These are phyloP conservation scores for Macrobrachium nipponense DNA, from an alignment of 1,140 invertebrate species.

Conservation along the genomic window DNA sequence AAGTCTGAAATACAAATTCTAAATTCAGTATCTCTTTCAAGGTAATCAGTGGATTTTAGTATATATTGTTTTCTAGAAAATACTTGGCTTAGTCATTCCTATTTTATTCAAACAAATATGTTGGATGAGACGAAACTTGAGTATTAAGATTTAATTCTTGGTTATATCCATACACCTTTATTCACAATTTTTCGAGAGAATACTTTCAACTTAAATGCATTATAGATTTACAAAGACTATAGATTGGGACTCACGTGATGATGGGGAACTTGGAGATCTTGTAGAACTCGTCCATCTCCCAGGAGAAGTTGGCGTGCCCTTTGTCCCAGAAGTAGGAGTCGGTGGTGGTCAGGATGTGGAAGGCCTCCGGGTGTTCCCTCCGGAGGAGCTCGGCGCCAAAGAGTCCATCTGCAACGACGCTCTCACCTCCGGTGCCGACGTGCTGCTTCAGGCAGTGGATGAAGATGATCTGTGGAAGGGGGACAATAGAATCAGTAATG, in stretches of 20 bases:
- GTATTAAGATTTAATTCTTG: too few relatives aligned
- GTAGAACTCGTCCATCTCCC: conserved; percentile 59
- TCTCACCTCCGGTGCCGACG: conserved; percentile 74
- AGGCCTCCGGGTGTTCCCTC: conserved; percentile 71
- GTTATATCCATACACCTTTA: too few relatives aligned
- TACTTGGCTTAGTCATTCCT: too few relatives aligned
- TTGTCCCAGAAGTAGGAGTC: conserved; percentile 72
- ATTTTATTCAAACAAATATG: too few relatives aligned
- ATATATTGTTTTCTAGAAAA: neutral
- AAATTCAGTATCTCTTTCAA: conserved; percentile 13
- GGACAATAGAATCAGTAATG: neutral
- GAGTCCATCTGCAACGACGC: conserved; percentile 75
- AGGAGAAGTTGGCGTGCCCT: conserved; percentile 53
- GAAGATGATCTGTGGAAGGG: conserved; percentile 70
- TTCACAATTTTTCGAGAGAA: too few relatives aligned
- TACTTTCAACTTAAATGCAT: too few relatives aligned
- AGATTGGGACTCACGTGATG: conserved; percentile 42
- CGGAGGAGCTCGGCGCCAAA: conserved; percentile 74
- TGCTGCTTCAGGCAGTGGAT: conserved; percentile 78
- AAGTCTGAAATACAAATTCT: conserved; percentile 66
- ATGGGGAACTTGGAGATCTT: conserved; percentile 58
- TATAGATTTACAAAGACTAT: neutral
- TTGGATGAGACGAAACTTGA: too few relatives aligned
- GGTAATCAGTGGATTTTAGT: neutral
- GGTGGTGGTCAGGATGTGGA: conserved; percentile 71